These are phyloP conservation scores for Macaca fascicularis DNA, from an alignment of 2,113 vertebrate species.

Conservation along the genomic window DNA sequence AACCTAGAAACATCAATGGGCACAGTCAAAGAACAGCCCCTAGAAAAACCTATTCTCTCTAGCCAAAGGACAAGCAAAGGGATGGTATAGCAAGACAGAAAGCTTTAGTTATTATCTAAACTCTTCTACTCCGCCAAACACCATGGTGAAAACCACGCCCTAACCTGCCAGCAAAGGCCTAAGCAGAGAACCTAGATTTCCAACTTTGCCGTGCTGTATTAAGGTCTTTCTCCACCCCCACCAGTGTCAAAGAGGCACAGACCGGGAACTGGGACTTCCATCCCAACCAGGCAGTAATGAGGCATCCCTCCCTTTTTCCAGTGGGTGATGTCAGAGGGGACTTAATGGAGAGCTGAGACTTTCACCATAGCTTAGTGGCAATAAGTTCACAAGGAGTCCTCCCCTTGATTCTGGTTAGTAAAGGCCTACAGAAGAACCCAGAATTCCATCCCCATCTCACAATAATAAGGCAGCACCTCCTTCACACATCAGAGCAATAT, in stretches of 20 bases:
- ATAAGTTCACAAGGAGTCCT: not conserved
- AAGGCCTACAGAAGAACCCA: not conserved
- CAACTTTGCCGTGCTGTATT: not conserved
- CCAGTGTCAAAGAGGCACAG: not conserved
- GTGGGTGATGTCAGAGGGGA: not conserved
- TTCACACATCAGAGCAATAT: not conserved
- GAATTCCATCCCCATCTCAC: not conserved
- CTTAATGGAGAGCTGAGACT: not conserved
- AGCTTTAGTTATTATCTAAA: not conserved
- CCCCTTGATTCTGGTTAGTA: no score
- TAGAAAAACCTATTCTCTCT: not conserved
- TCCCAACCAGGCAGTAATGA: not conserved
- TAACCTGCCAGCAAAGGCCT: not conserved
- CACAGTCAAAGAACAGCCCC: not conserved
- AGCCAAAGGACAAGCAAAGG: not conserved
- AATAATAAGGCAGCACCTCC: not conserved
- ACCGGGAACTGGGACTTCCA: not conserved
- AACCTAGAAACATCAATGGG: not conserved
- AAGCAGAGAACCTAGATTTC: not conserved
- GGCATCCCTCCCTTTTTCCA: not conserved
- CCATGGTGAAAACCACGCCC: not conserved
- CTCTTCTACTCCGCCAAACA: not conserved
- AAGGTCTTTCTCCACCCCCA: not conserved
- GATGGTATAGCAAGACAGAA: not conserved
- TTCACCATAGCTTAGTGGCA: not conserved